A percentile compares a stretch with the other conserved stretches of the same genome.
Conservation (phyloP, 2,113 vertebrate genomes). For the Myrmecophaga tridactyla region DNA sequence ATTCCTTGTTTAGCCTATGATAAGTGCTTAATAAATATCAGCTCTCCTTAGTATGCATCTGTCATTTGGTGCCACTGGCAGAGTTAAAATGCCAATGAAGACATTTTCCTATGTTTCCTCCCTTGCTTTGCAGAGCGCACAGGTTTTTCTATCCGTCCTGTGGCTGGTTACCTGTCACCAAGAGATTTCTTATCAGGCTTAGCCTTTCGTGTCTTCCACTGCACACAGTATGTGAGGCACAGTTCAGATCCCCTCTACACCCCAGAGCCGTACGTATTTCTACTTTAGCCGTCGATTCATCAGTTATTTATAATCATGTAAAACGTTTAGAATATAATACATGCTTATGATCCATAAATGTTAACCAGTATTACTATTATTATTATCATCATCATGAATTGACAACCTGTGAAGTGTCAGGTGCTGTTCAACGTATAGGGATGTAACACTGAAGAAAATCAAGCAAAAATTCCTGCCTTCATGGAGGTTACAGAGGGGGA, state of each 20-base stretch:
- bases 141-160: slow-evolving; percentile 96
- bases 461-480: not conserved
- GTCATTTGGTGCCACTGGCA: not conserved
- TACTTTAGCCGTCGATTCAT: not conserved
- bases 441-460: slow-evolving; percentile 8
- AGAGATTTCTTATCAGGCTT: slow-evolving; percentile 97
- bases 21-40: not conserved
- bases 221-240: slow-evolving; percentile 98
- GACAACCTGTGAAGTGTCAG: not conserved
- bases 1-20: not conserved
- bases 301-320: not conserved
- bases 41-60: not conserved
- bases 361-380: not conserved
- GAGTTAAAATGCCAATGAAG: not conserved
- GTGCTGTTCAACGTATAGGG: not conserved
- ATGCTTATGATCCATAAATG: not conserved
- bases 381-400: not conserved
- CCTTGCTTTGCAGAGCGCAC: slow-evolving; percentile 88
- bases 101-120: slow-evolving; percentile 17
- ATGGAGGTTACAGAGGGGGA: not conserved
- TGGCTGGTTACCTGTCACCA: slow-evolving; percentile 96
- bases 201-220: slow-evolving; percentile 98
- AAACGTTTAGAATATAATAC: not conserved
- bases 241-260: slow-evolving; percentile 97
- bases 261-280: slow-evolving; percentile 96